Conservation (phyloP, 2,888 invertebrate genomes). For the Hirtodrosophila alboralis region DNA sequence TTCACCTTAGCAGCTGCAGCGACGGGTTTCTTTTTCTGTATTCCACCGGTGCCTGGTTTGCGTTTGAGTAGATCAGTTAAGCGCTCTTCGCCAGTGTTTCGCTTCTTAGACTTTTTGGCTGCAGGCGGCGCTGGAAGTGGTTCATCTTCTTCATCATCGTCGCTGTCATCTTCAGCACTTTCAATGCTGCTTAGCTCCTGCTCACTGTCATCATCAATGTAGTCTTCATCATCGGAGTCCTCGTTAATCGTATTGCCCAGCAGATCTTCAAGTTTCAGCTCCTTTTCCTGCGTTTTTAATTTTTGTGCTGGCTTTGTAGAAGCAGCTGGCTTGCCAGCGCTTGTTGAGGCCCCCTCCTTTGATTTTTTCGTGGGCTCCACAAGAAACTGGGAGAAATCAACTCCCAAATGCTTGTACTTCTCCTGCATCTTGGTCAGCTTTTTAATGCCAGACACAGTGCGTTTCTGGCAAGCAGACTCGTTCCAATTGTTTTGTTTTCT, state of each 20-base stretch:
- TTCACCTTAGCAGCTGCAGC: constrained; percentile 14
- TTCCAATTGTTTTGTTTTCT: constrained; percentile 80
- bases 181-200: constrained; percentile 31
- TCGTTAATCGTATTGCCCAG: constrained; percentile 79
- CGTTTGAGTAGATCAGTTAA: constrained; percentile 68
- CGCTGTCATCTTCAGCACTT: constrained; percentile 29
- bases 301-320: constrained; percentile 20
- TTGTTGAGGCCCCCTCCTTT: constrained; percentile 29
- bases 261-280: constrained; percentile 70
- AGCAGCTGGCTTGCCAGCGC: constrained; percentile 1
- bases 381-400: constrained; percentile 73
- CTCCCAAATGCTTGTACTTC: constrained; percentile 78
- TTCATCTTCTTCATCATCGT: constrained; percentile 35
- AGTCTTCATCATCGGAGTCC: constrained; percentile 82
- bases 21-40: constrained; percentile 74
- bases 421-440: constrained; percentile 75
- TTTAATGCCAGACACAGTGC: constrained; percentile 61
- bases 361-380: constrained; percentile 61
- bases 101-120: constrained; percentile 37
- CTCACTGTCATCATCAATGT: constrained; percentile 45
- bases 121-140: constrained; percentile 12
- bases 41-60: constrained; percentile 75
- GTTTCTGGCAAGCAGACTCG: constrained; percentile 74
- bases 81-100: constrained; percentile 59
- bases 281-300: constrained; percentile 53